Evolutionary conservation across 2,113 vertebrate species (phyloP).

Genomic region (Calidris pygmaea): DNA sequence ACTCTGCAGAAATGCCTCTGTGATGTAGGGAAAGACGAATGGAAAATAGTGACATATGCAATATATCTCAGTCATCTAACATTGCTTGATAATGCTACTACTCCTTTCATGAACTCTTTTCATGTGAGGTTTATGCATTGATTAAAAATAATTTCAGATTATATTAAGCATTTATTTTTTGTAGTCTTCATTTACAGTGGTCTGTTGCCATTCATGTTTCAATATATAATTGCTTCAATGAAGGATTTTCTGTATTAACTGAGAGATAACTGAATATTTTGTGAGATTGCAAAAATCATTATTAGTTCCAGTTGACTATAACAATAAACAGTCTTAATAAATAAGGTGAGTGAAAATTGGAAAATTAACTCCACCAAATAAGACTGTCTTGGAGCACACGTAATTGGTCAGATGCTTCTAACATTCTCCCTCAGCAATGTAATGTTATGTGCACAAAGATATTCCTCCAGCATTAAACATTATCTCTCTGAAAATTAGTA

Average conservation of each 20-base stretch:
- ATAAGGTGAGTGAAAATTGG: conserved; percentile 45
- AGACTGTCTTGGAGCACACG: neutral
- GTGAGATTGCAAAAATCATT: neutral
- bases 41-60: neutral
- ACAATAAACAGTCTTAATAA: conserved; percentile 41
- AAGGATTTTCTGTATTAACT: neutral
- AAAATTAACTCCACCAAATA: conserved; percentile 3
- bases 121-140: neutral
- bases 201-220: neutral
- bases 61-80: neutral
- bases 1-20: neutral
- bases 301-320: conserved; percentile 8
- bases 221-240: neutral
- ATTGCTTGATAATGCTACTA: neutral
- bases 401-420: conserved; percentile 31
- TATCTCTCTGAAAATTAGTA: conserved; percentile 61
- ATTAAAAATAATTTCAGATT: neutral
- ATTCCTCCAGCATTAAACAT: conserved; percentile 31
- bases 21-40: neutral
- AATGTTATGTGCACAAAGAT: conserved; percentile 39
- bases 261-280: conserved; percentile 4
- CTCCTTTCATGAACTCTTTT: neutral
- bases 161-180: neutral
- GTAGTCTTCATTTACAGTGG: neutral
- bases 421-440: conserved; percentile 7